Evolutionary conservation across 2,888 invertebrate species (phyloP).

Genomic region (Macrophya alboannulata): DNA sequence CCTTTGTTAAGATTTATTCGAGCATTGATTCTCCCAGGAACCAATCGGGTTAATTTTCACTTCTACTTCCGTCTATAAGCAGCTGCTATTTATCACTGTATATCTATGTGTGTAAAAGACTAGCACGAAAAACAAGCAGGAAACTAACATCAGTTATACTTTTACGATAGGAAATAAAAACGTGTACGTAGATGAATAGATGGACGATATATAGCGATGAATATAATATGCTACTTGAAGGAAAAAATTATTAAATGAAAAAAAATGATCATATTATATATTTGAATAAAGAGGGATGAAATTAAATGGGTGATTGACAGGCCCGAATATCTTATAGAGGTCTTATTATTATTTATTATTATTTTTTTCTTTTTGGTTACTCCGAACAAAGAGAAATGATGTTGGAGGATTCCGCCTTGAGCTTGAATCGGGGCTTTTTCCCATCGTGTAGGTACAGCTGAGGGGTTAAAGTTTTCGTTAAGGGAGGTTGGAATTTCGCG

Average conservation of each 20-base stretch:
- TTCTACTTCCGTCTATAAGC: conserved; percentile 55
- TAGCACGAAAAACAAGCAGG: not conserved
- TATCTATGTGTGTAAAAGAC: not conserved
- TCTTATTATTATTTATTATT: not conserved
- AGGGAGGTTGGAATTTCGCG: not conserved
- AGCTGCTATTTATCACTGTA: conserved; percentile 27
- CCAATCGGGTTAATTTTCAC: conserved; percentile 72
- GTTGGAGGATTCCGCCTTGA: not conserved
- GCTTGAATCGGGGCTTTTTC: conserved; percentile 1
- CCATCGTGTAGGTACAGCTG: not conserved
- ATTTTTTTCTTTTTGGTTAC: not conserved
- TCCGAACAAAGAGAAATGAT: not conserved
- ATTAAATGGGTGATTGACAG: not conserved
- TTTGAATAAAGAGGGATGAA: not conserved
- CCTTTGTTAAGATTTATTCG: conserved; percentile 69
- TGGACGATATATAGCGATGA: too few relatives aligned
- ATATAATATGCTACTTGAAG: too few relatives aligned
- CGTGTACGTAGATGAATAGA: not conserved
- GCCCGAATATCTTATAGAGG: not conserved
- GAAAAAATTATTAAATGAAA: too few relatives aligned
- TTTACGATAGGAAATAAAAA: not conserved
- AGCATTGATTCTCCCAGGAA: conserved; percentile 69
- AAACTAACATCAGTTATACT: not conserved
- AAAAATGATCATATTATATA: too few relatives aligned
- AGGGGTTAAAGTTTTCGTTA: not conserved